Base-by-base conservation (phyloP, 2,113 vertebrate species). In the Osmerus mordax region DNA sequence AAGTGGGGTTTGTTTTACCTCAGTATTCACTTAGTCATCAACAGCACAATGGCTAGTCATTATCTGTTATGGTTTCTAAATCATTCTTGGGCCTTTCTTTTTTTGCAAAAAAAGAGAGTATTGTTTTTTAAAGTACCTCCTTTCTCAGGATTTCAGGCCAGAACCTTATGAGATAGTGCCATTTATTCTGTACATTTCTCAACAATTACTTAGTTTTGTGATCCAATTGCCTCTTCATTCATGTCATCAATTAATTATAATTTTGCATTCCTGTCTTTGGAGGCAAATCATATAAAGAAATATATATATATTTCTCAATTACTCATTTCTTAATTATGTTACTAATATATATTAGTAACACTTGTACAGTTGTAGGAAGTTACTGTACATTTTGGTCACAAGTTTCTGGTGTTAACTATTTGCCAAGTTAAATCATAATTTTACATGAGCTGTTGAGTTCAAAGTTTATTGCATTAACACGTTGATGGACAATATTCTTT, bases 301-400 rank as follows among this genome's bases (percentile, higher is more conserved):
- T 2, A 36, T 64, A 28, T 64, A 32, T 64, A 16, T 64, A 36
- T 32, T 4, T 32, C 3, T 32, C 23, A 23, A 23, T 23, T 23
- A 32, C 29, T 4, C 5, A 32, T 32, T 4, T 32, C 5, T 32
- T 3, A 4, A 32, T 32, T 32, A 32, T n/a, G n/a, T n/a, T n/a
- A n/a, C n/a, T n/a, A n/a, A 36, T 36, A 36, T 60, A n/a, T n/a
- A 21, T 21, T 66, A 7, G 18, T n/a, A 12, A 64, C 3, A 19
- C 32, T 65, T 41, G 32, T 29, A 62, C 60, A 65, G 16, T 66
- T 51, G 65, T 52, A 66, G 36, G n/a, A 66, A 66, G 16, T 66
- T 4, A 52, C 51, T n/a, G 65, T 66, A 13, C 13, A 14, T 66
- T 19, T n/a, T 66, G 41, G 65, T 66, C 11, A 52, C 19, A 51